Base-by-base conservation (phyloP, 1,140 invertebrate genomes). In the Lutraria rhynchaena region DNA sequence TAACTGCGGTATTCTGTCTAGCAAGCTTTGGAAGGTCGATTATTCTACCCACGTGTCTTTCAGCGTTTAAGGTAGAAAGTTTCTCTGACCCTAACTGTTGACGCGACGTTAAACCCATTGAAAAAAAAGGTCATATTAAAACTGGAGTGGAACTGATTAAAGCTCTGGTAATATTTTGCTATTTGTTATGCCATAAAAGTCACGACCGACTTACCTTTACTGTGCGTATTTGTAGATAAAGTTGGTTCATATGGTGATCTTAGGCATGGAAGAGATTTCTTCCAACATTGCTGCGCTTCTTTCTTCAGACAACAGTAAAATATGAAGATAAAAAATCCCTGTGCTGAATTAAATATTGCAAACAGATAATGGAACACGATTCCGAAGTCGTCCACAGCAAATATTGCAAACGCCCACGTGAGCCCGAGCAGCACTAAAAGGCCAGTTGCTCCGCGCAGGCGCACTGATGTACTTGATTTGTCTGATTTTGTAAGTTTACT, bases 251-350 rank as follows among this genome's bases (percentile, higher is more conserved):
- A 80, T 60, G 51, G 53, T 31, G 76, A 80, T 31, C 58, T 75
- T 29, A 81, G 86, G 58, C 87, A 88, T 33, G 83, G 84, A 15
- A 85, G 61, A 13, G 17, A 27, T 51, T 78, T 76, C 53, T 86
- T 86, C 93, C 93, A 94, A 4, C 92, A 86, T 44, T 85, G 86
- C 22, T 91, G 84, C 0, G 92, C 93, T 83, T 94, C 93, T 4
- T 92, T 90, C 77, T 93, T 93, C 27, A 93, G 86, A 3, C 93
- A 81, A 60, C 93, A 93, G 27, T 93, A 91, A 46, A 94, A 93
- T 7, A 94, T 75, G 75, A 93, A 94, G 29, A 94, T 93, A 70
- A 94, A 92, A 63, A 94, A 90, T 41, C 93, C 93, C 86, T 94
- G 93, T 0, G 94, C 84, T 13, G 93, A 93, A 81, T 93, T 94